phyloP scores from a whole-genome alignment of 1,140 invertebrate species.

The Drosophila sechellia region DNA sequence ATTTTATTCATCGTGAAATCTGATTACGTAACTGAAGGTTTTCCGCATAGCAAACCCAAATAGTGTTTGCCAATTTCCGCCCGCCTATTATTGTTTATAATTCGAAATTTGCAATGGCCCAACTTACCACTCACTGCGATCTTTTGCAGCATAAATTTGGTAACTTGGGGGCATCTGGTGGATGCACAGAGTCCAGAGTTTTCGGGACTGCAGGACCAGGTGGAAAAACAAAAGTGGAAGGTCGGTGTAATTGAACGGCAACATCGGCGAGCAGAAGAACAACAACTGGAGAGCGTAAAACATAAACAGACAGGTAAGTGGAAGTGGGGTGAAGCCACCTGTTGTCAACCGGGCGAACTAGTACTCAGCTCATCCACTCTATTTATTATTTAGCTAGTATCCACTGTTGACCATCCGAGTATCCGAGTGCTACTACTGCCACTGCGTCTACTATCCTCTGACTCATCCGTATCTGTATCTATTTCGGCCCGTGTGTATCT shows the following conservation, averaged over 20 bases:
- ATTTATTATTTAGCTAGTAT: neutral
- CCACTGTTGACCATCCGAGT: neutral
- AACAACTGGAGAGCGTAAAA: slow-evolving; percentile 32
- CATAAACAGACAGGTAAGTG: slow-evolving; percentile 49
- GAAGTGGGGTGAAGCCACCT: slow-evolving; percentile 48
- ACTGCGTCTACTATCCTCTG: slow-evolving; percentile 12
- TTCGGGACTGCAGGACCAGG: slow-evolving; percentile 15
- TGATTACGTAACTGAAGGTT: neutral
- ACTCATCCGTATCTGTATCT: slow-evolving; percentile 27
- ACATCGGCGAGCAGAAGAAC: slow-evolving; percentile 19
- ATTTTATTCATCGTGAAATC: too few species aligned
- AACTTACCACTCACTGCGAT: slow-evolving; percentile 3
- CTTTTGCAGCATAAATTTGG: slow-evolving; percentile 34
- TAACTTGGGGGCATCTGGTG: slow-evolving; percentile 29
- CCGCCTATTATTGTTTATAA: slow-evolving; percentile 29
- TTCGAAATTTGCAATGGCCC: slow-evolving; percentile 1
- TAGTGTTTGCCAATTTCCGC: slow-evolving; percentile 7
- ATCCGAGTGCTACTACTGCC: too few species aligned
- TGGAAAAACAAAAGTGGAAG: slow-evolving; percentile 36
- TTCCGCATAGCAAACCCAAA: neutral
- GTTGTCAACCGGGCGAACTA: slow-evolving; percentile 46
- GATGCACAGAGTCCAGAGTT: slow-evolving; percentile 32
- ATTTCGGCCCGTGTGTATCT: slow-evolving; percentile 10
- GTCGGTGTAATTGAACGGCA: slow-evolving; percentile 54
- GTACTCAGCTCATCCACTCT: neutral